phyloP scores from a whole-genome alignment of 2,113 vertebrate genomes.

The Neodontobutis hainanensis region DNA sequence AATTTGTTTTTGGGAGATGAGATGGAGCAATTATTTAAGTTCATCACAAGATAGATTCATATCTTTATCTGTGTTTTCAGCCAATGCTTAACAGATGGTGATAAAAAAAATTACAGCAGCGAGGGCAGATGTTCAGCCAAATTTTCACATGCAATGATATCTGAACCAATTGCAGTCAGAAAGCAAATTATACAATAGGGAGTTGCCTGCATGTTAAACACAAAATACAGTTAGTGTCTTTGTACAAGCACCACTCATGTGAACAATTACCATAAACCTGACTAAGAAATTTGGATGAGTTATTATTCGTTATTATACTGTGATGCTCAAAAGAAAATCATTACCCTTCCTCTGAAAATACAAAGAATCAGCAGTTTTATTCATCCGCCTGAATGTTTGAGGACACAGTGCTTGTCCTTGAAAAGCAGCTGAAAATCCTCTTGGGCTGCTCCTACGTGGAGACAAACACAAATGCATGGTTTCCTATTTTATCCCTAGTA shows the following conservation, averaged over 20 bases:
- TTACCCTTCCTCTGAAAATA: conserved; percentile 10
- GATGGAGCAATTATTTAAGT: conserved; percentile 42
- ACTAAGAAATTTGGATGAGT: conserved; percentile 12
- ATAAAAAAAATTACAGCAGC: conserved; percentile 60
- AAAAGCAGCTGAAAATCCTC: conserved; percentile 26
- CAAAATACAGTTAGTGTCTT: conserved; percentile 2
- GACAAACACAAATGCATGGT: conserved; percentile 13
- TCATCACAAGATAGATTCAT: conserved; percentile 60
- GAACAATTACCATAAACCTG: conserved; percentile 24
- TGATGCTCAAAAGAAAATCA: neutral
- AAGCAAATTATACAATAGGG: conserved; percentile 50
- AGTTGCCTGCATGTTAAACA: conserved; percentile 50
- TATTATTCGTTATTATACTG: conserved; percentile 2
- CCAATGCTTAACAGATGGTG: conserved; percentile 64
- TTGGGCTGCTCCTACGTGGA: conserved; percentile 24
- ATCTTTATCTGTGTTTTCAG: conserved; percentile 46
- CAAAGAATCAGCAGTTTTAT: conserved; percentile 39
- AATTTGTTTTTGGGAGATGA: conserved; percentile 47
- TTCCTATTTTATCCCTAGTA: conserved; percentile 34
- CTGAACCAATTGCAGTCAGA: conserved; percentile 53
- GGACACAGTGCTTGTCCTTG: conserved; percentile 50
- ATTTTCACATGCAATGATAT: conserved; percentile 59
- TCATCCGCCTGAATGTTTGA: conserved; percentile 37
- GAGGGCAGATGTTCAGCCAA: conserved; percentile 69
- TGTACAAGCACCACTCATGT: neutral